A percentile compares a stretch with the other conserved stretches of the same genome.
phyloP scores from a whole-genome alignment of 2,888 invertebrate genomes.

The Listrodromus nycthemerus region DNA sequence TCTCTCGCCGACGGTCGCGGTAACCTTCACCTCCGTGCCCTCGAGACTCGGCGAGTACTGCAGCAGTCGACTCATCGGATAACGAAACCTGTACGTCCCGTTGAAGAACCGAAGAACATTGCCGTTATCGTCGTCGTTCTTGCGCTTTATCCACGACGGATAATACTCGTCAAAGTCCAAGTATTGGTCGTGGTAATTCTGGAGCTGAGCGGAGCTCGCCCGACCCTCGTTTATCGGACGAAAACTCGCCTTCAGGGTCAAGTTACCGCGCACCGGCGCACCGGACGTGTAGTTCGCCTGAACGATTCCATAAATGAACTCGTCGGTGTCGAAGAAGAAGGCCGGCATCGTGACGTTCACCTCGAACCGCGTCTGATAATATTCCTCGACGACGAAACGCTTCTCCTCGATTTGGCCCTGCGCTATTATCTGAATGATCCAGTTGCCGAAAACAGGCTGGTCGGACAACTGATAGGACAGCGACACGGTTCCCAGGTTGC shows the following conservation, averaged over 20 bases:
- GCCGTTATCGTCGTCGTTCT: constrained; percentile 86
- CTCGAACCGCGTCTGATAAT: constrained; percentile 97
- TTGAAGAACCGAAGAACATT: constrained; percentile 93
- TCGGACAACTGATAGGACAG: constrained; percentile 95
- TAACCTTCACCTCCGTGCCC: constrained; percentile 93
- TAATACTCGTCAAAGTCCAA: constrained; percentile 93
- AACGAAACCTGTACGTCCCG: constrained; percentile 92
- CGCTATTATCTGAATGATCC: constrained; percentile 95
- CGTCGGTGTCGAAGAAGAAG: constrained; percentile 95
- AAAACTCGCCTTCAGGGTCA: constrained; percentile 93
- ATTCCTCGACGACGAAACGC: constrained; percentile 95
- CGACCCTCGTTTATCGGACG: constrained; percentile 86
- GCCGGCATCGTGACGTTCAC: constrained; percentile 98
- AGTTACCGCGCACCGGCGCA: constrained; percentile 94
- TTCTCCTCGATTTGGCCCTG: constrained; percentile 95
- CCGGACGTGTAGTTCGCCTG: constrained; percentile 99
- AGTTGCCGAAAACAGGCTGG: constrained; percentile 96
- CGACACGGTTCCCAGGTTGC: constrained; percentile 97
- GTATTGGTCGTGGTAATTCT: constrained; percentile 88
- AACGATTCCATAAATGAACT: constrained; percentile 92
- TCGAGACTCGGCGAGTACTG: constrained; percentile 89
- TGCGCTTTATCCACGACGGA: constrained; percentile 92
- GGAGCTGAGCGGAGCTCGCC: constrained; percentile 57
- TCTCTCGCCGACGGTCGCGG: constrained; percentile 94
- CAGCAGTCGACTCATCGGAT: constrained; percentile 92